Conservation (phyloP, 2,888 invertebrate species). For the Cheilosia vulpina region DNA sequence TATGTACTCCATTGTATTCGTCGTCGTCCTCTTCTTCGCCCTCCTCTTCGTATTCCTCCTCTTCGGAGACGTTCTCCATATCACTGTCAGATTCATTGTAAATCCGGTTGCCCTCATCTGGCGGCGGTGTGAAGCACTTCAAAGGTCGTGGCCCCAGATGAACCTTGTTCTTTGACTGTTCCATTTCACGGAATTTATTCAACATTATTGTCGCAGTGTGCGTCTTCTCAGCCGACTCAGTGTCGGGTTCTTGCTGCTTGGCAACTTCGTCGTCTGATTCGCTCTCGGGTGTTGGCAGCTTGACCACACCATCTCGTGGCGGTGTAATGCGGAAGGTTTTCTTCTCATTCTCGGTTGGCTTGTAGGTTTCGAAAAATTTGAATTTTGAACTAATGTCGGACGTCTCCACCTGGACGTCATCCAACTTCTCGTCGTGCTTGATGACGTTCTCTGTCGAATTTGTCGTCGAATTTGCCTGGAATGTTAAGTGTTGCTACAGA, state of each 20-base stretch:
- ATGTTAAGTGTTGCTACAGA: conserved; percentile 36
- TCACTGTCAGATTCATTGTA: conserved; percentile 82
- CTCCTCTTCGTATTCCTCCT: conserved; percentile 82
- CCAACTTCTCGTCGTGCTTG: conserved; percentile 88
- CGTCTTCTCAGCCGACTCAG: conserved; percentile 83
- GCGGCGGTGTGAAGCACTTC: conserved; percentile 95
- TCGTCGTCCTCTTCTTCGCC: conserved; percentile 83
- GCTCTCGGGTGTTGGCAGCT: conserved; percentile 84
- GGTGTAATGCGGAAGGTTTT: conserved; percentile 95
- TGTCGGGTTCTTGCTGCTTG: conserved; percentile 79
- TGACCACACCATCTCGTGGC: conserved; percentile 90
- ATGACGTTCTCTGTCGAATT: conserved; percentile 87
- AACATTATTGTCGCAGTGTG: conserved; percentile 95
- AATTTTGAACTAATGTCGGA: conserved; percentile 93
- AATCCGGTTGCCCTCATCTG: conserved; percentile 85
- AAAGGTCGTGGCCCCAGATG: conserved; percentile 89
- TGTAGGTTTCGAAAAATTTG: conserved; percentile 95
- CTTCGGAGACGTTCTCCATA: conserved; percentile 82
- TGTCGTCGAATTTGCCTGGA: conserved; percentile 50
- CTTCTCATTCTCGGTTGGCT: conserved; percentile 86
- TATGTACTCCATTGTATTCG: conserved; percentile 82
- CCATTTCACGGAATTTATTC: conserved; percentile 94
- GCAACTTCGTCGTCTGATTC: conserved; percentile 90
- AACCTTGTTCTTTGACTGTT: conserved; percentile 86
- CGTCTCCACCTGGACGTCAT: conserved; percentile 91